A percentile compares a stretch with the other conserved stretches of the same genome.
phyloP scores from a whole-genome alignment of 2,888 invertebrate species.

The Camptogramma bilineatum region DNA sequence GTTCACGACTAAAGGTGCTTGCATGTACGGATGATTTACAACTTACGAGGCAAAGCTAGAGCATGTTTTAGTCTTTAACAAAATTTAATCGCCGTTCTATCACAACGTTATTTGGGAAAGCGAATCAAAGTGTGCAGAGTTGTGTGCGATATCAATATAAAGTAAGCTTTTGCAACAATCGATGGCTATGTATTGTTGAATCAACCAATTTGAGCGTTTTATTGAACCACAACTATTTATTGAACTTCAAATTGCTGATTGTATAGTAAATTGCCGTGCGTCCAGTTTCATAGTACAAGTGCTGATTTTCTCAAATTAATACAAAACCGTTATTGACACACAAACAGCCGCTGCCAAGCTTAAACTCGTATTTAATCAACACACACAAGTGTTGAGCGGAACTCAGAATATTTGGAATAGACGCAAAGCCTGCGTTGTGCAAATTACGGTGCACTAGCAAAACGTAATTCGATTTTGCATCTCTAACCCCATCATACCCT shows the following conservation, averaged over 20 bases:
- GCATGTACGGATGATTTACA: constrained; percentile 8
- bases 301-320: constrained; percentile 7
- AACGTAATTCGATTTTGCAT: constrained; percentile 4
- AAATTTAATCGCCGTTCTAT: neutral
- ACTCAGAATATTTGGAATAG: neutral
- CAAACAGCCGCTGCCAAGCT: constrained; percentile 2
- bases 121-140: neutral
- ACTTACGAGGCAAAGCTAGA: neutral
- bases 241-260: constrained; percentile 18
- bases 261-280: constrained; percentile 2
- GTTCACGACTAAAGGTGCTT: constrained; percentile 41
- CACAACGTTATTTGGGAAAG: neutral
- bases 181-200: constrained; percentile 15
- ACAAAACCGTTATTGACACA: constrained; percentile 20
- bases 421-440: neutral
- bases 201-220: constrained; percentile 7
- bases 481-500: neutral
- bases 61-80: neutral
- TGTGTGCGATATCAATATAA: neutral
- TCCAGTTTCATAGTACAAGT: constrained; percentile 9
- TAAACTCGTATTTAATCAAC: neutral
- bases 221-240: constrained; percentile 8
- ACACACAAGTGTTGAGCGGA: neutral
- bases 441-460: neutral
- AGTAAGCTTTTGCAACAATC: neutral